Evolutionary conservation across 2,888 invertebrate species (phyloP).

Genomic region (Philhelius pedissequus): DNA sequence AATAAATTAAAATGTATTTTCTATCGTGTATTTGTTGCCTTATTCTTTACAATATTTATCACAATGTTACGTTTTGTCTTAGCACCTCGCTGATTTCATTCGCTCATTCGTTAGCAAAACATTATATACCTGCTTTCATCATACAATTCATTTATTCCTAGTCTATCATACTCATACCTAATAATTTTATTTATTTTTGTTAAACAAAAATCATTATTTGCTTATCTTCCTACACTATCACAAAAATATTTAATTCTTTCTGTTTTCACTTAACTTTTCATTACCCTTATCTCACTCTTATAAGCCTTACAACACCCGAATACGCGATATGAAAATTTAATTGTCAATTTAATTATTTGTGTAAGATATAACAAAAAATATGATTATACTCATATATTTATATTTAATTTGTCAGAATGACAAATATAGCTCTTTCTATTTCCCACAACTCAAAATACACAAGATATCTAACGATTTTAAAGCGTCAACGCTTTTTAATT

Average conservation of each 20-base stretch:
- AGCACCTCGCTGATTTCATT: slow-evolving; percentile 75
- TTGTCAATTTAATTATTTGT: slow-evolving; percentile 1
- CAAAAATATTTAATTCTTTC: slow-evolving; percentile 62
- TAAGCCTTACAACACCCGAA: slow-evolving; percentile 57
- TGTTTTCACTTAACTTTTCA: slow-evolving; percentile 47
- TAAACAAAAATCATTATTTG: slow-evolving; percentile 46
- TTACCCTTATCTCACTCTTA: slow-evolving; percentile 56
- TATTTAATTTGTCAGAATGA: too few relatives aligned
- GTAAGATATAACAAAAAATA: too few relatives aligned
- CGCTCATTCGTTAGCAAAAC: slow-evolving; percentile 67
- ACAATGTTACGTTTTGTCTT: slow-evolving; percentile 79
- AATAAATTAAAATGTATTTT: slow-evolving; percentile 3
- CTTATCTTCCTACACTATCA: slow-evolving; percentile 58
- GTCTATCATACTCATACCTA: slow-evolving; percentile 69
- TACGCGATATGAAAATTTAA: slow-evolving; percentile 30
- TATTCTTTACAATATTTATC: slow-evolving; percentile 74
- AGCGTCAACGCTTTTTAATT: too few relatives aligned
- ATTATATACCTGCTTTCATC: slow-evolving; percentile 45
- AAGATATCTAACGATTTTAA: too few relatives aligned
- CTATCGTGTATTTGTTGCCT: slow-evolving; percentile 57
- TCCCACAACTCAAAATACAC: too few relatives aligned
- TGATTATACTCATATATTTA: too few relatives aligned
- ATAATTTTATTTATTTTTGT: slow-evolving; percentile 30
- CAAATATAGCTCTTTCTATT: too few relatives aligned
- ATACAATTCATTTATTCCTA: slow-evolving; percentile 54